Base-by-base conservation (phyloP, 1,140 invertebrate genomes). In the Ptiloglossa arizonensis region DNA sequence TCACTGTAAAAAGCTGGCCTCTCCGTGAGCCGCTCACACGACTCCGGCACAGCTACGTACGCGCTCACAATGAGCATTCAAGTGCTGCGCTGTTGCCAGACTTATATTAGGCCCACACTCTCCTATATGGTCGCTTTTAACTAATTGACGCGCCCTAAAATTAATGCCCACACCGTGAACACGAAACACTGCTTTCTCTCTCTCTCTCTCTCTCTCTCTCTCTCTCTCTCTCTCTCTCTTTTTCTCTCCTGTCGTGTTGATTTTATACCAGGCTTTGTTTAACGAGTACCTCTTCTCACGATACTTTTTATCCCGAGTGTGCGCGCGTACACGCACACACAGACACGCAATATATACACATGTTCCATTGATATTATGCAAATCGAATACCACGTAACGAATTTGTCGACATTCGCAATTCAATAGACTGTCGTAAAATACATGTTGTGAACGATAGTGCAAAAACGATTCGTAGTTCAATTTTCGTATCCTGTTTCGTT, bases 41-140 rank as follows among this genome's bases (percentile, higher is more conserved):
- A 48, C 35, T 56, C 60, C 13, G 62, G 48, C 62, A 24, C 38
- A 29, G 29, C 35, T 35, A n/a, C 17, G 32, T 41, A 56, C 46
- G 44, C 66, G 60, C 69, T 73, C 54, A 75, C 71, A 79, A 79
- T 79, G 77, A 79, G 44, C 50, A 62, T 74, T 75, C 62, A 74
- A 62, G 41, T 60, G 46, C 15, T 50, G 79, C 73, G 72, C 64
- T 80, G 79, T 80, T 80, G 72, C 78, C 73, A 76, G 73, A 76
- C 79, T 70, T 80, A 54, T 15, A 24, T 17, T 64, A 73, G 67
- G 29, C 60, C 59, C 60, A 48, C 60, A 46, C 69, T 69, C 11
- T 9, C n/a, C 15, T 15, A 41, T 24, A 38, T 24, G 24, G 32
- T 56, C 44, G 64, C 52, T 70, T 71, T 62, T 46, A 63, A 54